Conservation (phyloP, 2,797 vertebrate genomes). For the Microhierax caerulescens region DNA sequence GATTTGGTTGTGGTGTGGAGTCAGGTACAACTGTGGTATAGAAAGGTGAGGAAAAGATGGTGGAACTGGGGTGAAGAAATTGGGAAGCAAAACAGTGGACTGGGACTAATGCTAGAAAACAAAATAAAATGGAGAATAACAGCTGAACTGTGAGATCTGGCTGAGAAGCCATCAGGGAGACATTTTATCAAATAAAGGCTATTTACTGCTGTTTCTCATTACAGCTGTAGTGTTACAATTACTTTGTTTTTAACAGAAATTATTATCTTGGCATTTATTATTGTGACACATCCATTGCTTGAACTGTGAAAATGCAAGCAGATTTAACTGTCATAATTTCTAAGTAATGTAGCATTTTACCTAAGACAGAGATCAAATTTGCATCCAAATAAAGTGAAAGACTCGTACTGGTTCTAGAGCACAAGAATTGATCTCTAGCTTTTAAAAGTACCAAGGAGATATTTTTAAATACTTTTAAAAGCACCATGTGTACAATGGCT, state of each 20-base stretch:
- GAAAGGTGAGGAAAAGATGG: background rate
- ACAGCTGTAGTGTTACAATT: background rate
- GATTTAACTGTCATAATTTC: background rate
- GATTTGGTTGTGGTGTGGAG: background rate
- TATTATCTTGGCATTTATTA: background rate
- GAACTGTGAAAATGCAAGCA: background rate
- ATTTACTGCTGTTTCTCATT: background rate
- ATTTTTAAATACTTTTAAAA: background rate
- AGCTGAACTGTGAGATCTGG: background rate
- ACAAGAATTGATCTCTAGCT: background rate
- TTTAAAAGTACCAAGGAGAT: background rate
- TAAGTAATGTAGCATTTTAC: background rate
- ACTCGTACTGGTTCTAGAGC: background rate
- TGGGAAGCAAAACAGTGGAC: background rate
- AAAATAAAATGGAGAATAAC: background rate
- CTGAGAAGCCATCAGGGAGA: background rate
- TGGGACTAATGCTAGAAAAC: background rate
- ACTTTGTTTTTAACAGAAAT: background rate
- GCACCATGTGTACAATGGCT: background rate
- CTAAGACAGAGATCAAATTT: background rate
- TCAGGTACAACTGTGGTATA: fast-evolving
- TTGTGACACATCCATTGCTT: background rate
- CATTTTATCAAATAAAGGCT: background rate
- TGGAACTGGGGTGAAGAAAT: background rate
- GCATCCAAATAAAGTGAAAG: background rate